These are phyloP conservation scores for Otis tarda DNA, from an alignment of 2,113 vertebrate genomes.

Conservation along the genomic window DNA sequence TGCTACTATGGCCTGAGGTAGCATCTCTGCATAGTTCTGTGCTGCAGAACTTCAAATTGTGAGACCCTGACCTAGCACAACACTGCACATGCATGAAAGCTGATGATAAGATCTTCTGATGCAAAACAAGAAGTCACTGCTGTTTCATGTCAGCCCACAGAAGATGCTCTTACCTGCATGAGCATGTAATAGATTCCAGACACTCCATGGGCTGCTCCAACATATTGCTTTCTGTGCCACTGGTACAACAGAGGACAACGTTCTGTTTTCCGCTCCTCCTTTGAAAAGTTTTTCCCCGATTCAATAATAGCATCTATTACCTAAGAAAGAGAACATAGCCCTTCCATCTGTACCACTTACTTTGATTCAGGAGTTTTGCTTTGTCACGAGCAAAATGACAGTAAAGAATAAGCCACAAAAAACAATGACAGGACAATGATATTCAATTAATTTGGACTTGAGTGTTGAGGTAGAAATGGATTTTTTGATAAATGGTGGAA, in stretches of 20 bases:
- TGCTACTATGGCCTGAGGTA: background rate
- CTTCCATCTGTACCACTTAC: background rate
- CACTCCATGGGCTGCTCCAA: slow-evolving; percentile 93
- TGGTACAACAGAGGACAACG: slow-evolving; percentile 94
- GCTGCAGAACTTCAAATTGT: background rate
- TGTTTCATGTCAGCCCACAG: background rate
- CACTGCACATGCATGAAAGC: background rate
- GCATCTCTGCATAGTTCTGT: background rate
- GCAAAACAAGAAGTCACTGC: background rate
- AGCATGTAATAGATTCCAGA: slow-evolving; percentile 93
- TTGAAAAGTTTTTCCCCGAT: slow-evolving; percentile 88
- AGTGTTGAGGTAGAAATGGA: background rate
- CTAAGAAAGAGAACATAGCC: slow-evolving; percentile 59
- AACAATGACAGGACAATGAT: rapidly evolving
- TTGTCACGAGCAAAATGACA: background rate
- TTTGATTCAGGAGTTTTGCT: background rate
- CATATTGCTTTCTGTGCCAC: slow-evolving; percentile 96
- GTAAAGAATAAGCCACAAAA: background rate
- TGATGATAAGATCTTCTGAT: background rate
- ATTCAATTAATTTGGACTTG: background rate
- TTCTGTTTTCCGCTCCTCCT: slow-evolving; percentile 88
- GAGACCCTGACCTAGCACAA: background rate
- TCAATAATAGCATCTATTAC: slow-evolving; percentile 88
- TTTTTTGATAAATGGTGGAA: background rate
- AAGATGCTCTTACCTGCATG: slow-evolving; percentile 81